Percentiles rank a stretch among this genome's conserved stretches.
phyloP scores from a whole-genome alignment of 2,888 invertebrate species.

The Temnothorax unifasciatus region DNA sequence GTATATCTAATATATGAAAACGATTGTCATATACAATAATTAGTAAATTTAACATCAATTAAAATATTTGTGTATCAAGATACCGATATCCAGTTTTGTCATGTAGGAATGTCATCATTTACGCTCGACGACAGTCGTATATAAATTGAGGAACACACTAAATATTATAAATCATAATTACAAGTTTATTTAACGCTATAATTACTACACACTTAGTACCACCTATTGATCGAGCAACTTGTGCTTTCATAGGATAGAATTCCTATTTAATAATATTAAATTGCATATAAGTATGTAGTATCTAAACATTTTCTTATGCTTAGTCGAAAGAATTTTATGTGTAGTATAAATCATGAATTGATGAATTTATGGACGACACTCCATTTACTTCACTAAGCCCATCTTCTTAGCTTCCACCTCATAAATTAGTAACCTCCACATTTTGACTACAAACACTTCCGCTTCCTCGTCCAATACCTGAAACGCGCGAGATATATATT shows the following conservation, averaged over 20 bases:
- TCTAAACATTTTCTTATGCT: slow-evolving; percentile 78
- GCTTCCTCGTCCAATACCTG: slow-evolving; percentile 99
- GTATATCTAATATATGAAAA: background rate
- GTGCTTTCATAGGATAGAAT: slow-evolving; percentile 62
- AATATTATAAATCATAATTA: slow-evolving; percentile 81
- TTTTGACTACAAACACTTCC: slow-evolving; percentile 99
- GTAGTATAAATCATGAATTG: slow-evolving; percentile 80
- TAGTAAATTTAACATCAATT: slow-evolving; percentile 25
- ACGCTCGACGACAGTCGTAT: background rate
- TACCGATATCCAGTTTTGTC: slow-evolving; percentile 13
- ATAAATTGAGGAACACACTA: slow-evolving; percentile 60
- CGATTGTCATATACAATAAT: background rate
- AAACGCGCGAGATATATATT: slow-evolving; percentile 73
- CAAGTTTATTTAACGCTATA: slow-evolving; percentile 79
- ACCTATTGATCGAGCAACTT: slow-evolving; percentile 68
- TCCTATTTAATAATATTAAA: slow-evolving; percentile 71
- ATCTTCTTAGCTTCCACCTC: slow-evolving; percentile 99
- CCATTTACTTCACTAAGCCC: slow-evolving; percentile 92
- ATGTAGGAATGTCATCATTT: slow-evolving; percentile 23
- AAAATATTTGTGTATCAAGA: slow-evolving; percentile 2
- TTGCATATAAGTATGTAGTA: slow-evolving; percentile 74
- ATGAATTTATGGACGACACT: slow-evolving; percentile 71
- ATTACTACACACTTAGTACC: slow-evolving; percentile 76
- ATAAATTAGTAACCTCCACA: slow-evolving; percentile 99
- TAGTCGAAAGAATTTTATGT: slow-evolving; percentile 76